Percentiles rank a stretch among this genome's conserved stretches.
phyloP scores from a whole-genome alignment of 2,113 vertebrate species.

The Tragelaphus strepsiceros region DNA sequence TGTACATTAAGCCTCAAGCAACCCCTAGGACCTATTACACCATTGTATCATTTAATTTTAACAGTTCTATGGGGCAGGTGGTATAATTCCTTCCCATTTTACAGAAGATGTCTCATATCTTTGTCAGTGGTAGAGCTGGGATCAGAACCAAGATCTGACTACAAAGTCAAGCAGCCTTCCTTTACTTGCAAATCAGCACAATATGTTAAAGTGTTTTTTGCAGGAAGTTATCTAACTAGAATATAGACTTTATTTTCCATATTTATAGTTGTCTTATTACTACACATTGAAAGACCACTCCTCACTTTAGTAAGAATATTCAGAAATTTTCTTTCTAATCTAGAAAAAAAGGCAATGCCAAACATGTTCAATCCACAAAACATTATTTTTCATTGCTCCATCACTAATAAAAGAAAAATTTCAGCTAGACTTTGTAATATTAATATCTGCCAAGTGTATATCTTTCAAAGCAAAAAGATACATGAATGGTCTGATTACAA shows the following conservation, averaged over 20 bases:
- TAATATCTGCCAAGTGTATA: background rate
- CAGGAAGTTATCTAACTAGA: background rate
- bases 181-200: background rate
- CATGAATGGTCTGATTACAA: background rate
- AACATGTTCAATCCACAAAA: background rate
- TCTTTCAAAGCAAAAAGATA: background rate
- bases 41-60: background rate
- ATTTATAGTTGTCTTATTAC: constrained; percentile 19
- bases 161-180: background rate
- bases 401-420: background rate
- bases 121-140: background rate
- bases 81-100: background rate
- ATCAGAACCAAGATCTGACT: background rate
- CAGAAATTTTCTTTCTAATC: background rate
- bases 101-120: background rate
- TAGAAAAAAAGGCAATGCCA: background rate
- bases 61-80: background rate
- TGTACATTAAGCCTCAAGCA: background rate
- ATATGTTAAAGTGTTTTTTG: background rate
- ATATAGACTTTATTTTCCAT: background rate
- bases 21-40: background rate
- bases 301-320: background rate
- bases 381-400: background rate
- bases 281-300: background rate
- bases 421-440: background rate